Evolutionary conservation across 2,797 vertebrate genomes (phyloP).

Genomic region (Tolypeutes matacus): DNA sequence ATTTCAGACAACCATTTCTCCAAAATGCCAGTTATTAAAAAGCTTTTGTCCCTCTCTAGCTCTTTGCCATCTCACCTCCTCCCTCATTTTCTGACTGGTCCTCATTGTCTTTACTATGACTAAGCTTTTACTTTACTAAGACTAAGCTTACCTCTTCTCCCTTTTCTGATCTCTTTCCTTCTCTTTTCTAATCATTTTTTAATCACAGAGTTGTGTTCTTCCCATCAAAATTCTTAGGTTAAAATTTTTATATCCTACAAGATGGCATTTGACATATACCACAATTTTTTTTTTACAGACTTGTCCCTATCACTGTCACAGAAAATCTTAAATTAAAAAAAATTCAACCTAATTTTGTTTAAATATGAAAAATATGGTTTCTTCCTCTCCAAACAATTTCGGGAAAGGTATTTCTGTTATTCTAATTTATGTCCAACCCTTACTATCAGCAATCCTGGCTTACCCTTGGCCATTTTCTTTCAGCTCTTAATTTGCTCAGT

Average conservation of each 20-base stretch:
- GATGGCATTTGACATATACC: background rate
- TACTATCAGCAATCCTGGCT: background rate
- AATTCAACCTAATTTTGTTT: background rate
- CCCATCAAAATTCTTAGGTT: no score
- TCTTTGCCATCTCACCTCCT: background rate
- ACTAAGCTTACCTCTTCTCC: background rate
- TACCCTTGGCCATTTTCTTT: background rate
- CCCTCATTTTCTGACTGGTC: no score
- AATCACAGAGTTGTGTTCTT: background rate
- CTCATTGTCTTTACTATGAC: background rate
- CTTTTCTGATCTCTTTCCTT: background rate
- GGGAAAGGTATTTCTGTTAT: background rate
- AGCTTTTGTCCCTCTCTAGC: fast-evolving
- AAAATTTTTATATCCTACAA: background rate
- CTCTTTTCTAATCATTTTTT: background rate
- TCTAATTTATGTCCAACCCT: background rate
- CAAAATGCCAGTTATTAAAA: background rate
- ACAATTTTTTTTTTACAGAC: background rate
- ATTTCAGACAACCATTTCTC: background rate
- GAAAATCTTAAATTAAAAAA: background rate
- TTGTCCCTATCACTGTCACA: background rate
- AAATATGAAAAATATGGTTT: background rate
- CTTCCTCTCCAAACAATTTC: background rate
- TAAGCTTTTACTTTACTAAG: no score
- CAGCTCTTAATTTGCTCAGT: constrained; percentile 42